phyloP scores from a whole-genome alignment of 2,797 vertebrate genomes.

The Pachyuromys duprasi region DNA sequence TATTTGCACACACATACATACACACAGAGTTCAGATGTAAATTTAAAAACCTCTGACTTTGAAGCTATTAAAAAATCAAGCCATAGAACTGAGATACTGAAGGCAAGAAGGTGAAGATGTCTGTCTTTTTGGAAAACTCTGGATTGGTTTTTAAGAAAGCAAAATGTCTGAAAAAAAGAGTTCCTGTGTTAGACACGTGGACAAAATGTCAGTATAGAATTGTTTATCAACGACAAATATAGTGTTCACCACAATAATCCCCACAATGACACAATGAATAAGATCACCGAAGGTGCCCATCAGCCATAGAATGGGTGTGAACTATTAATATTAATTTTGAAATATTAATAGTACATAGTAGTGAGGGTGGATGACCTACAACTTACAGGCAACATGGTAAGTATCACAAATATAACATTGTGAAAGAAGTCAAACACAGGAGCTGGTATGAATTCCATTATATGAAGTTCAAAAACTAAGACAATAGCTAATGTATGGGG shows the following conservation, averaged over 20 bases:
- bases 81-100: neutral
- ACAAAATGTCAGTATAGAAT: neutral
- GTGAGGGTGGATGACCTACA: neutral
- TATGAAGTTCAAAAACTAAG: conserved; percentile 15
- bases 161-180: neutral
- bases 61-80: neutral
- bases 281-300: neutral
- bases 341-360: neutral
- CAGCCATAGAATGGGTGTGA: neutral
- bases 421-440: neutral
- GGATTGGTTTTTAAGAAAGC: neutral
- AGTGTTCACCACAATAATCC: neutral
- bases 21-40: neutral
- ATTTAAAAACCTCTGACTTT: neutral
- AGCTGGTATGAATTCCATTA: neutral
- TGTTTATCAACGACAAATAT: neutral
- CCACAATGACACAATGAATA: conserved; percentile 4
- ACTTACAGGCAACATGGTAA: neutral
- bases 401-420: neutral
- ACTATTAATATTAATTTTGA: neutral
- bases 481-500: neutral
- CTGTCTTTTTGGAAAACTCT: neutral
- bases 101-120: neutral
- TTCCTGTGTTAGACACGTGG: neutral
- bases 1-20: neutral